Percentiles rank a stretch among this genome's conserved stretches.
Evolutionary conservation across 2,113 vertebrate genomes (phyloP).

Genomic region (Cebus imitator): DNA sequence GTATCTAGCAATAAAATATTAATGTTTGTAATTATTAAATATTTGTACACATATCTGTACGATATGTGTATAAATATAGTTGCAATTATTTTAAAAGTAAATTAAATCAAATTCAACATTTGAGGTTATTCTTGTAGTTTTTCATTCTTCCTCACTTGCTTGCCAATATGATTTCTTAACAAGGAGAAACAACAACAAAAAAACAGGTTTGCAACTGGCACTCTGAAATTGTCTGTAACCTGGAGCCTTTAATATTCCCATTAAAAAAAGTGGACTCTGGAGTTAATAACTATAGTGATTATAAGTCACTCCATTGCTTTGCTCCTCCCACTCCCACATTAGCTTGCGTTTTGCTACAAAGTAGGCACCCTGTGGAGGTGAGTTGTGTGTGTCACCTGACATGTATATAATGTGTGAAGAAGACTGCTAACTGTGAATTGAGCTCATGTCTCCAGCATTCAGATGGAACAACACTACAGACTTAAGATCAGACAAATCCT

Average conservation of each 20-base stretch:
- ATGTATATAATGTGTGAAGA: background rate
- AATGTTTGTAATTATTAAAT: conserved; percentile 23
- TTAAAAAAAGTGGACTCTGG: background rate
- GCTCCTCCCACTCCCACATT: background rate
- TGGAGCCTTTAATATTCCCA: background rate
- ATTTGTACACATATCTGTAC: background rate
- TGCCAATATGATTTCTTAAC: background rate
- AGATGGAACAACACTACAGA: background rate
- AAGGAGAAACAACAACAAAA: background rate
- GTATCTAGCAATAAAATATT: background rate
- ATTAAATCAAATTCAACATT: background rate
- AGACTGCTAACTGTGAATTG: background rate
- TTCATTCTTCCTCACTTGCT: background rate
- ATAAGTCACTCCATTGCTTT: background rate
- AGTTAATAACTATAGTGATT: background rate
- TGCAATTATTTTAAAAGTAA: conserved; percentile 10
- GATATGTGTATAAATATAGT: background rate
- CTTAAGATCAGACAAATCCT: background rate
- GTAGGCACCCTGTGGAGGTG: background rate
- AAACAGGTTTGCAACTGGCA: background rate
- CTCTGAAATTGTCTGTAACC: background rate
- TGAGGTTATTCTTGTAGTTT: conserved; percentile 12
- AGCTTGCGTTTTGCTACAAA: background rate
- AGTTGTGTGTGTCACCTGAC: background rate
- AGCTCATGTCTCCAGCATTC: background rate